phyloP scores from a whole-genome alignment of 2,113 vertebrate species.

The Miniopterus natalensis region DNA sequence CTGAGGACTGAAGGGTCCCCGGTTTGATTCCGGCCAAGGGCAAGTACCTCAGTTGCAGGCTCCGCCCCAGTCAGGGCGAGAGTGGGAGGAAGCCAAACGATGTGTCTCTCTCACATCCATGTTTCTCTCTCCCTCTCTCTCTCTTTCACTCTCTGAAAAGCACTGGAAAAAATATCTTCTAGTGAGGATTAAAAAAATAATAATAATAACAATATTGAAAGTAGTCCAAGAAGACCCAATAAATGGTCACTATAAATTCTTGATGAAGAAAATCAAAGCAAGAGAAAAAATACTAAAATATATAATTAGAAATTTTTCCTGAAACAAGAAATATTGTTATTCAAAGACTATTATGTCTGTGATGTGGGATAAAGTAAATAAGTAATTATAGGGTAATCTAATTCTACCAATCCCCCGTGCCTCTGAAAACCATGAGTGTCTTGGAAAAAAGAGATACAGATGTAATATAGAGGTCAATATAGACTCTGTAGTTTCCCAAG shows the following conservation, averaged over 20 bases:
- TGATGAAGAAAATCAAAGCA: conserved; percentile 23
- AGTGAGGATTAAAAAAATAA: too few relatives aligned
- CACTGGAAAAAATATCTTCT: too few relatives aligned
- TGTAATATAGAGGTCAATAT: neutral
- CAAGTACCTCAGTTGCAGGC: too few relatives aligned
- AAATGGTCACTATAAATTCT: neutral
- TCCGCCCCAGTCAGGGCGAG: too few relatives aligned
- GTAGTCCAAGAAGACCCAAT: neutral
- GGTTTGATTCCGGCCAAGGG: too few relatives aligned
- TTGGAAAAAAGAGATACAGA: neutral
- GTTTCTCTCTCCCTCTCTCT: too few relatives aligned
- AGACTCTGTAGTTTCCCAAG: neutral
- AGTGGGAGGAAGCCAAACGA: too few relatives aligned
- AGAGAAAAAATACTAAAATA: conserved; percentile 18
- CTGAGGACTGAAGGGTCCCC: too few relatives aligned
- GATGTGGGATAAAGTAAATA: neutral
- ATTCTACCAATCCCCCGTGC: neutral
- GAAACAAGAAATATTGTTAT: conserved; percentile 20
- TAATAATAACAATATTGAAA: neutral
- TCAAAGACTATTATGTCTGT: neutral
- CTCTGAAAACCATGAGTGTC: neutral
- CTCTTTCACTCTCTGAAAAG: too few relatives aligned
- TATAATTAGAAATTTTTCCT: neutral
- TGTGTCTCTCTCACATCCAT: too few relatives aligned
- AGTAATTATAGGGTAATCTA: neutral